Base-by-base conservation (phyloP, 2,797 vertebrate species). In the Numenius phaeopus region DNA sequence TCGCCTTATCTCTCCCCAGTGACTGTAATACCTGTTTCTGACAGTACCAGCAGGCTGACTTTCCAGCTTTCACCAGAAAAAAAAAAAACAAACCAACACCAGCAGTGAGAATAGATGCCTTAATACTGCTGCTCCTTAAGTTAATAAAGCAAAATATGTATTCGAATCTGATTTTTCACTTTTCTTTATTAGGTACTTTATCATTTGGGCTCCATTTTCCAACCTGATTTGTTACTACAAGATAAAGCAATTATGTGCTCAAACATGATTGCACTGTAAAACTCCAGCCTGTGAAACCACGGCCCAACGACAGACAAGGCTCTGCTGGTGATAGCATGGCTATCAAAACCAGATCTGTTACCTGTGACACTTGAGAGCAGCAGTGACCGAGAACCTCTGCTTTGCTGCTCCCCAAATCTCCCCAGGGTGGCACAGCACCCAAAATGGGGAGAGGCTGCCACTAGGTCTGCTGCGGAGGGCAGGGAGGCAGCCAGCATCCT, bases 111-210 rank as follows among this genome's bases (percentile, higher is more conserved):
- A 85, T 2, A 91, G 27, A 77, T 83, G 57, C 29, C 49, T 94
- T 62, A 64, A 49, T 77, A 90, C 29, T 59, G 27, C 55, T 65
- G 26, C 58, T 77, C 18, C 57, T 87, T 83, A 69, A 89, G 32
- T 84, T 90, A 82, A 87, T 80, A 91, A 89, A 89, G 59, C 40
- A 87, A 89, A 94, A 73, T 89, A 91, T 27, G 30, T 64, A 83
- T 40, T 30, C 49, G 64, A 95, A 94, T 85, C n/a, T 42, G 71
- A 89, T 84, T 83, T 92, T 59, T 66, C 78, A 61, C 19, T 75
- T 90, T 83, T 85, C 24, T 80, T 89, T 94, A 85, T 87, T 85
- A 80, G 40, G 22, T 54, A 61, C 37, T 92, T 87, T 42, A 94
- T 81, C 75, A 85, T 83, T 85, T 89, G 34, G 18, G 5, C 30